Evolutionary conservation across 2,888 invertebrate species (phyloP).

Genomic region (Piscicola geometra): DNA sequence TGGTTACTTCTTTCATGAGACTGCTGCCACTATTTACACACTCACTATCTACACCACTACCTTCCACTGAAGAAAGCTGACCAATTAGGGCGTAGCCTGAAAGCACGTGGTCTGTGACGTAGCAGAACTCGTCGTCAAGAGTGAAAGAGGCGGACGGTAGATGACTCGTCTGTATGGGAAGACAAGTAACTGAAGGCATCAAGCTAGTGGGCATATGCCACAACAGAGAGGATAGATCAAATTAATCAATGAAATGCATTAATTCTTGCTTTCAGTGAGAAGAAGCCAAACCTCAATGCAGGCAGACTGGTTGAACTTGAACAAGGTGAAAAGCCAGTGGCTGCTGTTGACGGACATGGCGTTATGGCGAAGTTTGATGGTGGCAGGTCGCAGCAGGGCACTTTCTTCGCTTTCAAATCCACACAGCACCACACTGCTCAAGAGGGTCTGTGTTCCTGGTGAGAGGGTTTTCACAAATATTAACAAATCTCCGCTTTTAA

Average conservation of each 20-base stretch:
- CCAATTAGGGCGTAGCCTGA: slow-evolving; percentile 11
- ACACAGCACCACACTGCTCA: slow-evolving; percentile 14
- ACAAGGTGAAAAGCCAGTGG: slow-evolving; percentile 7
- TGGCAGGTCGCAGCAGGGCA: background rate
- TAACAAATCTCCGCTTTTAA: too few species aligned
- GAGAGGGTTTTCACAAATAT: too few species aligned
- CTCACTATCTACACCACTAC: too few species aligned
- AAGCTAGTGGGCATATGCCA: too few species aligned
- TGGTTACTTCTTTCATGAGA: too few species aligned
- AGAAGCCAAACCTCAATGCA: background rate
- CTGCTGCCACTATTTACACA: too few species aligned
- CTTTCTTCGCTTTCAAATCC: background rate
- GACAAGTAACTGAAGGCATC: too few species aligned
- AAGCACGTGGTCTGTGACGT: background rate
- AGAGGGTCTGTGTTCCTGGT: slow-evolving; percentile 1
- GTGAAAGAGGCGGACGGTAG: background rate
- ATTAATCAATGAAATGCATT: background rate
- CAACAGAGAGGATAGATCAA: too few species aligned
- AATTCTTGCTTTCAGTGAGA: too few species aligned
- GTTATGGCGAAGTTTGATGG: background rate
- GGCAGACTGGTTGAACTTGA: background rate
- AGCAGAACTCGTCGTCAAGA: background rate
- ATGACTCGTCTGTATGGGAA: background rate
- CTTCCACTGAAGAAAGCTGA: background rate
- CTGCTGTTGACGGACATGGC: background rate